Evolutionary conservation across 2,888 invertebrate species (phyloP).

Genomic region (Molanna angustata): DNA sequence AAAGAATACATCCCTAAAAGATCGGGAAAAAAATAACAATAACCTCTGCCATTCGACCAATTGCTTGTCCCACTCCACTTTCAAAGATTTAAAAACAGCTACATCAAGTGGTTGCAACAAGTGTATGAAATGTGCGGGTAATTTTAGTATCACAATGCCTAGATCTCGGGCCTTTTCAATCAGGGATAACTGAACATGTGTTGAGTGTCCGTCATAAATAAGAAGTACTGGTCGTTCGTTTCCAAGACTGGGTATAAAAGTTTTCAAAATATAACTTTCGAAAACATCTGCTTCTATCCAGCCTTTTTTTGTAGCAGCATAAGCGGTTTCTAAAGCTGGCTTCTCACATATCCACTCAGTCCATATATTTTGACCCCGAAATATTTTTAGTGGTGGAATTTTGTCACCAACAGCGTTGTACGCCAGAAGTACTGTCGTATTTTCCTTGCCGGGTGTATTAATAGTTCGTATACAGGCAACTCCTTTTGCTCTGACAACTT

Average conservation of each 20-base stretch:
- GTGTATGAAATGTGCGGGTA: conserved; percentile 33
- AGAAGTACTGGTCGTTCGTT: conserved; percentile 34
- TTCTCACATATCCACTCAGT: conserved; percentile 27
- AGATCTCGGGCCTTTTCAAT: conserved; percentile 32
- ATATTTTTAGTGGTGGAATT: conserved; percentile 9
- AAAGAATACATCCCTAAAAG: too few relatives aligned
- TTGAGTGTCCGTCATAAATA: conserved; percentile 36
- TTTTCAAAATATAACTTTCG: conserved; percentile 21
- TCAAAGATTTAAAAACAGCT: conserved; percentile 35
- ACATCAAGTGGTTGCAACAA: conserved; percentile 27
- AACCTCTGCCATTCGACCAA: conserved; percentile 35
- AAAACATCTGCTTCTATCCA: conserved; percentile 35
- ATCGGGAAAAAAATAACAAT: too few relatives aligned
- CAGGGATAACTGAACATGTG: conserved; percentile 34
- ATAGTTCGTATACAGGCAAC: conserved; percentile 19
- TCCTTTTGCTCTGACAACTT: conserved; percentile 30
- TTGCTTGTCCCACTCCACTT: conserved; percentile 34
- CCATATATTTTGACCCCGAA: conserved; percentile 25
- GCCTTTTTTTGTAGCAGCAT: conserved; percentile 35
- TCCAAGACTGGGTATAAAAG: conserved; percentile 25
- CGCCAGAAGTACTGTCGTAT: conserved; percentile 19
- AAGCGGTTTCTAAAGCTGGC: conserved; percentile 25
- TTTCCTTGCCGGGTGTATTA: conserved; percentile 11
- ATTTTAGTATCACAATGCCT: conserved; percentile 33
- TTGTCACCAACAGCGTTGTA: conserved; percentile 20